Conservation (phyloP, 2,113 vertebrate genomes). For the Seriola rivoliana region DNA sequence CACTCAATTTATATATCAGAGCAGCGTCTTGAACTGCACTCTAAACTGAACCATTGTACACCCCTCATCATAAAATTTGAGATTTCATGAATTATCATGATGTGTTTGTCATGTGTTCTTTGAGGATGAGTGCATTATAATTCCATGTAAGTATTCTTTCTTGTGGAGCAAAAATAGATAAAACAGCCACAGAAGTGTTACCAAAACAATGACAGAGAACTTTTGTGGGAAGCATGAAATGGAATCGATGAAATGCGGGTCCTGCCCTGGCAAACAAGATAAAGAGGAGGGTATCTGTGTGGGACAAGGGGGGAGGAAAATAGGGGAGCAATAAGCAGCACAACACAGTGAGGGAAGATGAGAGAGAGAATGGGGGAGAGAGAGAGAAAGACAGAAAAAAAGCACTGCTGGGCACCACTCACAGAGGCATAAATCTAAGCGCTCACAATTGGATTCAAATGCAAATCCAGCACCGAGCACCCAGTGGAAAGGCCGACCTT, state of each 20-base stretch:
- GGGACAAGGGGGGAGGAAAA: constrained; percentile 32
- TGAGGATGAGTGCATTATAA: background rate
- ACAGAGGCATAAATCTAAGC: constrained; percentile 80
- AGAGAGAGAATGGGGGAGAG: constrained; percentile 41
- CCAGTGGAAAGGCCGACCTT: constrained; percentile 76
- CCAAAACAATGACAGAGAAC: constrained; percentile 35
- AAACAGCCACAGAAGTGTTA: constrained; percentile 2
- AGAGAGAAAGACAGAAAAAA: constrained; percentile 61
- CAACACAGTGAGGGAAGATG: constrained; percentile 48
- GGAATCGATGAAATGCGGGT: constrained; percentile 30
- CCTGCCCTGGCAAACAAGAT: constrained; percentile 26
- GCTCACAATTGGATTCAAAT: constrained; percentile 85
- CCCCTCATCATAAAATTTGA: background rate
- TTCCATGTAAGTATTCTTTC: background rate
- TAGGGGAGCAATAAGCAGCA: constrained; percentile 28
- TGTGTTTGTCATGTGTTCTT: background rate
- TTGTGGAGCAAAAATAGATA: constrained; percentile 8
- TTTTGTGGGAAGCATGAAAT: constrained; percentile 46
- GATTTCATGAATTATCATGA: background rate
- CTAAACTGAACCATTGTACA: no score
- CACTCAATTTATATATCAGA: no score
- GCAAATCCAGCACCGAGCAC: constrained; percentile 78
- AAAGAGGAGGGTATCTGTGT: constrained; percentile 21
- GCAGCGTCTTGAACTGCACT: no score
- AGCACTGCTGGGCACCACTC: constrained; percentile 76